Evolutionary conservation across 2,113 vertebrate species (phyloP), one percentile per base, ranked within the genome.

Genomic region (Meleagris gallopavo): DNA sequence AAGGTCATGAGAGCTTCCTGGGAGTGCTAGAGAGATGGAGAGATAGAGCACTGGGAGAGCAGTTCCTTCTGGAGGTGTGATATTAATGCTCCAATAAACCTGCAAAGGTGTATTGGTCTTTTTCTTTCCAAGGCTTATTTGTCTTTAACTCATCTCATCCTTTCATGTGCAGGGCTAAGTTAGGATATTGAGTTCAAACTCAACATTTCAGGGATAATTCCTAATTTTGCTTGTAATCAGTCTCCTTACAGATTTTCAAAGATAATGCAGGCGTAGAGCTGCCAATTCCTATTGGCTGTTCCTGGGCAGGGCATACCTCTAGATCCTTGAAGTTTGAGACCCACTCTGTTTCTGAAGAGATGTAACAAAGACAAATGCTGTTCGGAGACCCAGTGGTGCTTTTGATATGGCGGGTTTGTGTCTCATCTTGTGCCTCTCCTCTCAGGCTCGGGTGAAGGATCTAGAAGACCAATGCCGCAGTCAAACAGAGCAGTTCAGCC

Each of bases 401-500:
- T 88, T 74, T 5, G 5, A 0, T 41, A 3, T 1, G 16, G 9
- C 1, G 16, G 9, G 5, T 75, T 86, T 90, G 54, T 69, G 55
- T 24, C 79, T 93, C n/a, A 91, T 19, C 7, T 58, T 55, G 7
- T 76, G n/a, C 92, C 29, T 89, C 54, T 91, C 90, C 73, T 70
- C 78, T 12, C 90, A 99, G 99, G 98, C 98, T 34, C 98, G 99
- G 83, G 99, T 99, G 58, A 98, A 98, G 64, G 98, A 99, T 62
- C 98, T 99, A 79, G 99, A 99, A 95, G 99, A 99, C 9, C 99
- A 99, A 90, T 99, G 99, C 88, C 99, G 98, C 71, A 99, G 97
- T 94, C 99, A 99, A 91, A 99, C 98, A 1, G 98, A 99, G 87
- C 99, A 99, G 97, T 99, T 99, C 89, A 98, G 98, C 94, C 95